phyloP scores from a whole-genome alignment of 2,888 invertebrate genomes.

The Cheilosia grossa region DNA sequence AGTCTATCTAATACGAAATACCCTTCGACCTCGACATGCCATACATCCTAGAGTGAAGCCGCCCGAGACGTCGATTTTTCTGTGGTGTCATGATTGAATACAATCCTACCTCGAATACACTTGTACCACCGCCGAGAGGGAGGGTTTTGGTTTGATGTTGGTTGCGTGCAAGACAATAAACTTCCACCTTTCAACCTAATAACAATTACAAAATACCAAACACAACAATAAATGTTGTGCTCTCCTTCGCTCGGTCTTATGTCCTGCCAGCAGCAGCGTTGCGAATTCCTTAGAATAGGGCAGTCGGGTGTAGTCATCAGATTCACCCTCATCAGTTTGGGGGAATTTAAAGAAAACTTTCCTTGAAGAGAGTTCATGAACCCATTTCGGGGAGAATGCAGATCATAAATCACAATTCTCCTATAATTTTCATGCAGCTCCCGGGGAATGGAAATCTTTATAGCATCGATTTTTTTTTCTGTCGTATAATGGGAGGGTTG shows the following conservation, averaged over 20 bases:
- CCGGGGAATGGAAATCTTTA: conserved; percentile 15
- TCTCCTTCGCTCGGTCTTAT: not conserved
- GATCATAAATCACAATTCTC: conserved; percentile 67
- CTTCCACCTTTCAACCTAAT: conserved; percentile 62
- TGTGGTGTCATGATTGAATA: conserved; percentile 65
- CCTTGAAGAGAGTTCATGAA: conserved; percentile 13
- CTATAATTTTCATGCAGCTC: conserved; percentile 31
- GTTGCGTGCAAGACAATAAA: conserved; percentile 66
- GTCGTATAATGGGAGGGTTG: not conserved
- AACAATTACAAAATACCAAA: conserved; percentile 73
- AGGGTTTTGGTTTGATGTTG: conserved; percentile 12
- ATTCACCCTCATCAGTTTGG: not conserved
- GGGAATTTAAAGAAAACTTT: not conserved
- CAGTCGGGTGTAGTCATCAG: not conserved
- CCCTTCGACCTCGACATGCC: conserved; percentile 50
- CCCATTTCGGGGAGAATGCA: conserved; percentile 37
- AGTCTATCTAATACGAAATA: conserved; percentile 24
- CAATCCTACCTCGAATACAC: conserved; percentile 40
- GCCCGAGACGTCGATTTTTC: conserved; percentile 45
- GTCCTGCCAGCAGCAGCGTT: conserved; percentile 17
- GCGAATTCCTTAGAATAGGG: conserved; percentile 45
- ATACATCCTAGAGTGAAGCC: conserved; percentile 12
- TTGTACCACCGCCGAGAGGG: conserved; percentile 27
- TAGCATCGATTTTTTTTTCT: conserved; percentile 41
- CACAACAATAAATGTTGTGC: conserved; percentile 69